Base-by-base conservation (phyloP, 2,888 invertebrate genomes). In the Cheilosia scutellata region DNA sequence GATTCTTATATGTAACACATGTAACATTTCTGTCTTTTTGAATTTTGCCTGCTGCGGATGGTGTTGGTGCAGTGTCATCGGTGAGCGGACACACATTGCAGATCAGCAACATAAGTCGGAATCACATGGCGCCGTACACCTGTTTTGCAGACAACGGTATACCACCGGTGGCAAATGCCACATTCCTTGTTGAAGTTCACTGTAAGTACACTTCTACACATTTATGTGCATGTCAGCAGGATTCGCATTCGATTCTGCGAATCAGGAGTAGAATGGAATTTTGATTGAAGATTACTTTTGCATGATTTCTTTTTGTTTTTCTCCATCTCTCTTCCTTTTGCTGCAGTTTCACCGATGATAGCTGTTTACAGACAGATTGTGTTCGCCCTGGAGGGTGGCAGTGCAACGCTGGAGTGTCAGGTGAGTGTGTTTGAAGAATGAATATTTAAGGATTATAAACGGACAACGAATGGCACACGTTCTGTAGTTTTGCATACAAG, bases 111-210 rank as follows among this genome's bases (percentile, higher is more conserved):
- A 94, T 96, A 44, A 95, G 94, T 88, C 93, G 96, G 76, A 94
- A 94, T 77, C 95, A 96, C 90, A 96, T 95, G 95, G 96, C 96
- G 42, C 93, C 94, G n/a, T 96, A 96, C 90, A 93, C 94, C 86
- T 96, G 96, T 89, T 94, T 94, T 63, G 97, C 97, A 16, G 94
- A 95, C 91, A 98, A 98, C 91, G 98, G 97, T 1, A 95, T 98
- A 90, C 95, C 96, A 49, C 98, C 98, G 0, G 94, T 96, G 27
- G 96, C 96, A 29, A 96, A 95, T 91, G 96, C 96, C 91, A 96
- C 95, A 13, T 97, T 96, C 87, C 94, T 95, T 72, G 94, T 98
- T n/a, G 96, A 97, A 92, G 97, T 98, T 7, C 96, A 97, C 90
- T 98, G 98, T 98, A 93, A 96, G 97, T 95, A 90, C 80, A 5